These are phyloP conservation scores for Paracentrotus lividus DNA, from an alignment of 53 echinoderm and acorn worm species.

Conservation along the genomic window DNA sequence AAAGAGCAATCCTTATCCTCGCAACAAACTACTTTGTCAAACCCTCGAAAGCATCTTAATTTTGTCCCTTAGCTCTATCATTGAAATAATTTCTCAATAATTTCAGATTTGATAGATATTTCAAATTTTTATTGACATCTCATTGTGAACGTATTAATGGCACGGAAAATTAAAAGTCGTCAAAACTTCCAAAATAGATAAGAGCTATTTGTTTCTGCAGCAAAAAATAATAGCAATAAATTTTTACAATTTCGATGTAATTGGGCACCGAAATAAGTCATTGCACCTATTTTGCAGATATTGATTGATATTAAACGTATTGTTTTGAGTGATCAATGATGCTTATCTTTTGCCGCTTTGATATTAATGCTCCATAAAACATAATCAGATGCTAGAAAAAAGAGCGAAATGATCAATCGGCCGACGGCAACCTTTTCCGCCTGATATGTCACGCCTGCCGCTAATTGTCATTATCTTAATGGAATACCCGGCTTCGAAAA, in stretches of 20 bases:
- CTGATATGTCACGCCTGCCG: conserved; percentile 45
- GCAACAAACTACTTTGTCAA: too few relatives aligned
- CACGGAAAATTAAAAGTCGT: too few relatives aligned
- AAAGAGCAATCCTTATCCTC: too few relatives aligned
- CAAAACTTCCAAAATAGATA: not conserved
- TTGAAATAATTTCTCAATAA: too few relatives aligned
- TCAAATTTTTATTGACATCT: too few relatives aligned
- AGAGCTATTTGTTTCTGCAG: not conserved
- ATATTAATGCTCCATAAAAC: conserved; percentile 9
- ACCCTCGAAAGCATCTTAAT: too few relatives aligned
- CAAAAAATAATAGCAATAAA: not conserved
- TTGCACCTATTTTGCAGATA: not conserved
- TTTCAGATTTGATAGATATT: too few relatives aligned
- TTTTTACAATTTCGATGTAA: not conserved
- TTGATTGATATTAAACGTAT: not conserved
- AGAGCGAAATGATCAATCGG: conserved; percentile 39
- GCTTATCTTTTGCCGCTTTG: not conserved
- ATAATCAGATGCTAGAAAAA: not conserved
- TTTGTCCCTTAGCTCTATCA: too few relatives aligned
- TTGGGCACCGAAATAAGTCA: not conserved
- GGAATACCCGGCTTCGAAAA: conserved; percentile 22
- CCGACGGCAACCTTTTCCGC: conserved; percentile 56
- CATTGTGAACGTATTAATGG: too few relatives aligned
- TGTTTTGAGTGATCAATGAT: not conserved
- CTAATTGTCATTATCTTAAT: conserved; percentile 63